phyloP scores from a whole-genome alignment of 1,140 invertebrate genomes.

The Anastatus disparis region DNA sequence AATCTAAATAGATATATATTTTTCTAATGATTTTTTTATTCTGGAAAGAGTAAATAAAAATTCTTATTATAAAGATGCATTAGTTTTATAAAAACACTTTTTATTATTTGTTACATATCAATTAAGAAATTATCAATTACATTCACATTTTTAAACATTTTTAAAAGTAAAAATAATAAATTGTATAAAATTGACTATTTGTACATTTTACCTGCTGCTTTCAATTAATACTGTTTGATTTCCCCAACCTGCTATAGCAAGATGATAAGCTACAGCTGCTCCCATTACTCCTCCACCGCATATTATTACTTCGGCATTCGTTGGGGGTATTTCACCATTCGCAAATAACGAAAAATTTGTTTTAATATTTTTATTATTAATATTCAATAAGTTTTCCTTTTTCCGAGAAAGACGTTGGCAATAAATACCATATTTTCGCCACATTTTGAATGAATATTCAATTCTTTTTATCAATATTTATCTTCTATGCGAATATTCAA shows the following conservation, averaged over 20 bases:
- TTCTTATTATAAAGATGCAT: too few relatives aligned
- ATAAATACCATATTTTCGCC: conserved; percentile 42
- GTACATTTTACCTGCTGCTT: conserved; percentile 71
- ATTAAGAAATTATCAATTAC: conserved; percentile 5
- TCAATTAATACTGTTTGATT: conserved; percentile 87
- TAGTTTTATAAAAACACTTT: neutral
- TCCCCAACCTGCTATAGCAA: conserved; percentile 86
- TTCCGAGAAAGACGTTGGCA: conserved; percentile 34
- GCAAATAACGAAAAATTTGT: conserved; percentile 9
- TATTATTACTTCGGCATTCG: conserved; percentile 79
- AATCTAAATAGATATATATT: too few relatives aligned
- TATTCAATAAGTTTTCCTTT: conserved; percentile 37
- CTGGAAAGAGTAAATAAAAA: too few relatives aligned
- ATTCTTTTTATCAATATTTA: too few relatives aligned
- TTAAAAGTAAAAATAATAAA: conserved; percentile 23
- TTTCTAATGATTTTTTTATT: too few relatives aligned
- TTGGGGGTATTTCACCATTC: conserved; percentile 50
- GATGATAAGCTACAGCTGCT: conserved; percentile 92
- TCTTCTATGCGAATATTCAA: too few relatives aligned
- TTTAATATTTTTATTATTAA: conserved; percentile 30
- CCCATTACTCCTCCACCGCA: conserved; percentile 96
- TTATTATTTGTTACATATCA: neutral
- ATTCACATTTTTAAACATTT: neutral
- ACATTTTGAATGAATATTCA: too few relatives aligned
- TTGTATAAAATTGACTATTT: neutral